phyloP scores from a whole-genome alignment of 1,140 invertebrate genomes.

The Pissodes strobi region DNA sequence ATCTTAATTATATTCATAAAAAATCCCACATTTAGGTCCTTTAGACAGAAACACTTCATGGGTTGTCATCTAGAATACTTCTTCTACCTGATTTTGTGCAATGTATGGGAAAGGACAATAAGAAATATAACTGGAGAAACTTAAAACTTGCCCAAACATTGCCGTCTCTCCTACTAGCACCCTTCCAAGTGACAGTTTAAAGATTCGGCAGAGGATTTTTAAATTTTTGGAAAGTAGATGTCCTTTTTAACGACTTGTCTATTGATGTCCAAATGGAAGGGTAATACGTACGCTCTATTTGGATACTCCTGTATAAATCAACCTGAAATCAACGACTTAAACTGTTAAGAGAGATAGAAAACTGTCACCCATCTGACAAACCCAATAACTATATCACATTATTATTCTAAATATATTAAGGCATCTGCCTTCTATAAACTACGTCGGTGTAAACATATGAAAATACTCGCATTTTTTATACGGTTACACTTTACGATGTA shows the following conservation, averaged over 20 bases:
- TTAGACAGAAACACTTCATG: not conserved
- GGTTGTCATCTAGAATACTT: not conserved
- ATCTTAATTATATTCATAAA: no score
- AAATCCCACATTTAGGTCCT: not conserved
- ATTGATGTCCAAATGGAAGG: not conserved
- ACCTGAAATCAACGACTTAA: conserved; percentile 5
- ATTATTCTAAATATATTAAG: not conserved
- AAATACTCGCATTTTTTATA: conserved; percentile 8
- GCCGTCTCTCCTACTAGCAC: not conserved
- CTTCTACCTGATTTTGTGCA: not conserved
- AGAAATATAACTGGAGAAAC: not conserved
- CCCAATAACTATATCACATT: conserved; percentile 20
- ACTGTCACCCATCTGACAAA: conserved; percentile 12
- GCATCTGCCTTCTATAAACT: not conserved
- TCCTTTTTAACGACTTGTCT: not conserved
- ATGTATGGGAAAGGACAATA: not conserved
- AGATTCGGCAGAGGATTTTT: not conserved
- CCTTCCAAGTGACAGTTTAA: not conserved
- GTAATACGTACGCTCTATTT: not conserved
- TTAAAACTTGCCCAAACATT: not conserved
- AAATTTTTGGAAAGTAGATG: conserved; percentile 2
- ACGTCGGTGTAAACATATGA: not conserved
- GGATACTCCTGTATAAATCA: not conserved
- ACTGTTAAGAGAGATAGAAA: conserved; percentile 21
- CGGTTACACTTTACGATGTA: not conserved